Evolutionary conservation across 2,113 vertebrate species (phyloP), one percentile per base, ranked within the genome.

Genomic region (Camelus dromedarius): DNA sequence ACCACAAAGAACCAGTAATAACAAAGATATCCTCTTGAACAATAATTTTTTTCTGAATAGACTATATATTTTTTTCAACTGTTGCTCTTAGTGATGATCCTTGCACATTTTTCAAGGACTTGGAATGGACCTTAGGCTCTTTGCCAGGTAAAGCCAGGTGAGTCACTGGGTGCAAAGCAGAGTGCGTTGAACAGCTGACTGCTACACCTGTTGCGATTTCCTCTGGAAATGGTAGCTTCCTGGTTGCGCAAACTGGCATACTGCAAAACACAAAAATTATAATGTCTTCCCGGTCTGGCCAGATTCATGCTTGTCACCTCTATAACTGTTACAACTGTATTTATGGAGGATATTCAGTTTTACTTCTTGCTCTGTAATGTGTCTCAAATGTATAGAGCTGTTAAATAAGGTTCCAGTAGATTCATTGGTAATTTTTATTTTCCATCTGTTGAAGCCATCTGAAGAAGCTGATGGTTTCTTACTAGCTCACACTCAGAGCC

Each of bases 351-450:
- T 69, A 84, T 89, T 88, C 50, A 56, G n/a, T 89, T 96, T 97
- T 75, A 67, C 8, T 91, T 77, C 79, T 96, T 56, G 75, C 42
- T 67, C 88, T 96, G 66, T 64, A 96, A 56, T 93, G 50, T 85
- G 35, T 76, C 54, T 97, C 85, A 82, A 38, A 96, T 19, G 30
- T 90, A 94, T 13, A 94, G 72, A 97, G 91, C n/a, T 96, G 30
- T 98, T 94, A 97, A 96, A 69, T 20, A 96, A 86, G n/a, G 52
- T 91, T 92, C 69, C 46, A 82, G 12, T 38, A 19, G 83, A 96
- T 82, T 85, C 67, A 28, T 19, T 83, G 58, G 89, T 89, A 91
- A 95, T 96, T 96, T 96, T 96, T 96, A 90, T 95, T 94, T 97
- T 95, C 72, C 15, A 56, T 91, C 56, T 91, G 30, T 89, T 96